A percentile compares a stretch with the other conserved stretches of the same genome.
These are phyloP conservation scores for Patella caerulea DNA, from an alignment of 2,888 invertebrate species.

Conservation along the genomic window DNA sequence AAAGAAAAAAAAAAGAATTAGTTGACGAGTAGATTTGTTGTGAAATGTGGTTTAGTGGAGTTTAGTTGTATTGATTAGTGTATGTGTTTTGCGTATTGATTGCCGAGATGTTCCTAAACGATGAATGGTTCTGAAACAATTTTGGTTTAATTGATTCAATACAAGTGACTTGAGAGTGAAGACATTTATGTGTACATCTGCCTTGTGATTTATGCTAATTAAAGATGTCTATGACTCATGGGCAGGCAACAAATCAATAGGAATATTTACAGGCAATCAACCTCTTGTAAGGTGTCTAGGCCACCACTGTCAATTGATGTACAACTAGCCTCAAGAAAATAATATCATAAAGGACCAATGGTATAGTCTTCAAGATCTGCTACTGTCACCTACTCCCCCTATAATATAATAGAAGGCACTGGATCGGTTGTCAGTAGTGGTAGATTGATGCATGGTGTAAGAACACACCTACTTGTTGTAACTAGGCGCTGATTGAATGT, in stretches of 20 bases:
- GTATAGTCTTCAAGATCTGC: background rate
- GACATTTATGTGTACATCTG: conserved; percentile 1
- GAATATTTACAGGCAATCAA: background rate
- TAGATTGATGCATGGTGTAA: background rate
- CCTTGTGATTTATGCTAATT: conserved; percentile 8
- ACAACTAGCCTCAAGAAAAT: conserved; percentile 3
- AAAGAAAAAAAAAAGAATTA: too few relatives aligned
- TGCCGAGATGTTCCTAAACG: too few relatives aligned
- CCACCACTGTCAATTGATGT: background rate
- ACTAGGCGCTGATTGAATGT: conserved; percentile 1
- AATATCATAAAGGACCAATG: background rate
- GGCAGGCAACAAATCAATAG: background rate
- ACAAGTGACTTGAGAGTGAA: background rate
- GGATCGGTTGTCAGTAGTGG: too few relatives aligned
- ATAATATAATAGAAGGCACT: too few relatives aligned
- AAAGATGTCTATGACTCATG: background rate
- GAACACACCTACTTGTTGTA: background rate
- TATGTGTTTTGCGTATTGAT: too few relatives aligned
- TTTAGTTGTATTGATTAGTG: too few relatives aligned
- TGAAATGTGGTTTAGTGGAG: background rate
- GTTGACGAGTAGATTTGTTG: background rate
- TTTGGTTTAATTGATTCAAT: too few relatives aligned
- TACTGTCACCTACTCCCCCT: too few relatives aligned
- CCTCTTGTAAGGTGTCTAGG: background rate
- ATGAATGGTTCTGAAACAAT: too few relatives aligned